Conservation (phyloP, 2,888 invertebrate genomes). For the Synergus itoensis region DNA sequence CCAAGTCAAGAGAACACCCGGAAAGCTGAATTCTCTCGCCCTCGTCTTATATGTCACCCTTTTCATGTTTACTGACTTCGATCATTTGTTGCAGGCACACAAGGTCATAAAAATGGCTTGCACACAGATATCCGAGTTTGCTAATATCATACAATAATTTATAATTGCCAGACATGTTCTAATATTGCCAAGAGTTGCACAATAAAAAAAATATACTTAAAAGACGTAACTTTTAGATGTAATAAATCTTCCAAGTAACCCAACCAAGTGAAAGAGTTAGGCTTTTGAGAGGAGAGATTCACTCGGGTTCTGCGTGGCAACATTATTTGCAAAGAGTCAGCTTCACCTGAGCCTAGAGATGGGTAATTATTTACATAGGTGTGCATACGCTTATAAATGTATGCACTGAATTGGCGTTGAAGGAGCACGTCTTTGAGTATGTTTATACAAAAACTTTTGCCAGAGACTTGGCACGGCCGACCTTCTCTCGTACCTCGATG, state of each 20-base stretch:
- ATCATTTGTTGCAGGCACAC: slow-evolving; percentile 8
- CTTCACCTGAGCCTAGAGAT: slow-evolving; percentile 42
- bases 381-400: slow-evolving; percentile 65
- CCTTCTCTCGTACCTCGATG: slow-evolving; percentile 26
- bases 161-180: no score
- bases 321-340: slow-evolving; percentile 66
- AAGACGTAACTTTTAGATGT: no score
- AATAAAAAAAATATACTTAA: no score
- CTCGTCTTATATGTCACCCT: slow-evolving; percentile 6
- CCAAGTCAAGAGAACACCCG: slow-evolving; percentile 11
- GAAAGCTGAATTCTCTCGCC: slow-evolving; percentile 8
- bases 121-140: not conserved
- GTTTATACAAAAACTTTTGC: slow-evolving; percentile 62
- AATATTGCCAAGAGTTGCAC: no score
- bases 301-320: slow-evolving; percentile 55
- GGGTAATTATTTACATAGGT: slow-evolving; percentile 66
- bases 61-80: slow-evolving; percentile 17
- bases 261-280: not conserved
- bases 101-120: not conserved
- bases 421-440: slow-evolving; percentile 64
- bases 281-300: not conserved
- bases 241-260: no score
- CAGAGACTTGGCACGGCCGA: slow-evolving; percentile 42
- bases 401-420: slow-evolving; percentile 57
- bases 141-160: no score